Conservation (phyloP, 2,113 vertebrate species). For the Poecile atricapillus region DNA sequence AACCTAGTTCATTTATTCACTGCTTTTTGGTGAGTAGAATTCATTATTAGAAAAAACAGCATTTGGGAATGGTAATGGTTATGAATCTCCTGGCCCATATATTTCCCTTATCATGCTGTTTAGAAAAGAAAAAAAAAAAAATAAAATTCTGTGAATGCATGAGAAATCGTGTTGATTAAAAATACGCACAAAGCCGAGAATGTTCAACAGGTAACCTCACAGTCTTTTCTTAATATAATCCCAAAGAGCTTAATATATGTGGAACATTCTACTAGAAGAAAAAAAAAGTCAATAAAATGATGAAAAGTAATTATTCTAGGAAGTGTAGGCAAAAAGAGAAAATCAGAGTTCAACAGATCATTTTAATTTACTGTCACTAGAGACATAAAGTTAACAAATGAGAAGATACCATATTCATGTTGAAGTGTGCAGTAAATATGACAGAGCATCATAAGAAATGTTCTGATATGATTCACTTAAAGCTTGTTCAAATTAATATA, state of each 20-base stretch:
- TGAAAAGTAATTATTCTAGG: constrained; percentile 26
- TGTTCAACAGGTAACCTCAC: background rate
- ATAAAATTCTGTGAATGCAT: background rate
- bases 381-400: constrained; percentile 48
- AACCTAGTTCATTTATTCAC: background rate
- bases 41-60: background rate
- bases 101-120: background rate
- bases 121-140: background rate
- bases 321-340: constrained; percentile 51
- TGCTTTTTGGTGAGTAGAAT: background rate
- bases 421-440: constrained; percentile 54
- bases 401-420: background rate
- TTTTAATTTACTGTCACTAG: constrained; percentile 43
- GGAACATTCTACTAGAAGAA: background rate
- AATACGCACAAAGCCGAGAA: background rate
- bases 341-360: constrained; percentile 66
- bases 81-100: background rate
- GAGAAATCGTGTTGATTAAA: background rate
- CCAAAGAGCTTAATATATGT: background rate
- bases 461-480: constrained; percentile 48
- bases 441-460: constrained; percentile 36
- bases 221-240: background rate
- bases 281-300: constrained; percentile 39
- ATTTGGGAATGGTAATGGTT: background rate
- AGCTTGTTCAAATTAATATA: constrained; percentile 50